phyloP scores from a whole-genome alignment of 2,888 invertebrate genomes.

The Hymenopus coronatus region DNA sequence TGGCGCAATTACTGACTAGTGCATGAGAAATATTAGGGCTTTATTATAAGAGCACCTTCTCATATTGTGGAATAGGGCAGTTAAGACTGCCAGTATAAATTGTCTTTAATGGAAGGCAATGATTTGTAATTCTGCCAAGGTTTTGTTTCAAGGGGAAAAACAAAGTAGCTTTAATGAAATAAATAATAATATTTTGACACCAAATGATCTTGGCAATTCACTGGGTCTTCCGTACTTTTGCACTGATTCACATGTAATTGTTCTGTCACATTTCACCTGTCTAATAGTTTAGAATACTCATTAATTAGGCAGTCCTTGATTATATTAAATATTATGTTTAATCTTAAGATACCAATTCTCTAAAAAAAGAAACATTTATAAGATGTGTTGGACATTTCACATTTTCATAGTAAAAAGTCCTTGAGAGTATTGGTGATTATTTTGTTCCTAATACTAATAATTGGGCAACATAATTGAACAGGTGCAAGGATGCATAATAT shows the following conservation, averaged over 20 bases:
- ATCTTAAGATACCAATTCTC: neutral
- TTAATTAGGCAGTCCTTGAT: neutral
- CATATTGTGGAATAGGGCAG: neutral
- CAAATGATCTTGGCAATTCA: constrained; percentile 8
- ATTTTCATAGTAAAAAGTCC: too few species aligned
- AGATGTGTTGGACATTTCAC: too few species aligned
- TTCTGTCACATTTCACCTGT: neutral
- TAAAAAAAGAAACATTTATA: too few species aligned
- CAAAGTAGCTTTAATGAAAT: neutral
- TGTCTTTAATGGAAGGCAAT: neutral
- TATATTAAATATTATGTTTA: neutral
- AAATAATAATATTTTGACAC: neutral
- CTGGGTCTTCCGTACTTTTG: neutral
- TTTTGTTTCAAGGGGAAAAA: neutral
- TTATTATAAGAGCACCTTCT: neutral
- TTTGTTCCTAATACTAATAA: too few species aligned
- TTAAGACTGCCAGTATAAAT: neutral
- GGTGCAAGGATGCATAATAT: too few species aligned
- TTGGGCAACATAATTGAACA: too few species aligned
- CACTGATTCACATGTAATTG: neutral
- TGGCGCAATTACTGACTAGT: neutral
- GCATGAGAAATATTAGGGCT: neutral
- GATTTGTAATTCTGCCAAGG: too few species aligned
- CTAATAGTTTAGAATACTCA: neutral
- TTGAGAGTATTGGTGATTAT: too few species aligned